A percentile compares a stretch with the other conserved stretches of the same genome.
These are phyloP conservation scores for Illadopsis cleaveri DNA, from an alignment of 2,113 vertebrate genomes.

Conservation along the genomic window DNA sequence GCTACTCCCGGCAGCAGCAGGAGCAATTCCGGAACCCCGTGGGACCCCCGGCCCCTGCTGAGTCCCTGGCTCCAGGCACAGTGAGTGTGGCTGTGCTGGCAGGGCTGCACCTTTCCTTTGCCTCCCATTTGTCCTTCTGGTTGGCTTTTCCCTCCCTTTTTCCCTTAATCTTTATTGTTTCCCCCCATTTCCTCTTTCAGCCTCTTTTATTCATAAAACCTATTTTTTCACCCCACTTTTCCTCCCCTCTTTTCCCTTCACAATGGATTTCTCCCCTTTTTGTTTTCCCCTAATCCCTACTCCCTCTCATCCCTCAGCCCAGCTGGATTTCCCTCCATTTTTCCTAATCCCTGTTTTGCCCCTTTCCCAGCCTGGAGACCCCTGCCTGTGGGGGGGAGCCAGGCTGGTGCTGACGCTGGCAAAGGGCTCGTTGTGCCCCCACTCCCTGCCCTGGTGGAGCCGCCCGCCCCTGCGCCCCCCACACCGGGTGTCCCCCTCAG, in stretches of 20 bases:
- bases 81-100: slow-evolving; percentile 56
- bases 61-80: slow-evolving; percentile 55
- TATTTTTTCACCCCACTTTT: neutral
- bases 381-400: neutral
- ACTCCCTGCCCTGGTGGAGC: slow-evolving; percentile 85
- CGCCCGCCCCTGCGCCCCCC: slow-evolving; percentile 74
- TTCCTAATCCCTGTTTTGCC: neutral
- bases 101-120: neutral
- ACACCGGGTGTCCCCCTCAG: slow-evolving; percentile 74
- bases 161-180: no score
- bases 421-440: slow-evolving; percentile 78
- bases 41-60: slow-evolving; percentile 58
- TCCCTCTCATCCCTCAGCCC: neutral
- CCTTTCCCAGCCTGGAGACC: neutral
- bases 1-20: slow-evolving; percentile 78
- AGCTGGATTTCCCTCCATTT: neutral
- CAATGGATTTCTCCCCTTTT: no score
- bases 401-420: slow-evolving; percentile 79
- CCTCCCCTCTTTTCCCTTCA: neutral
- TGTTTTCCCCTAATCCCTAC: no score
- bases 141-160: no score
- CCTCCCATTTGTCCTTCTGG: rapidly evolving
- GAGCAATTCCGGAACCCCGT: slow-evolving; percentile 80
- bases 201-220: neutral
- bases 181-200: neutral